phyloP scores from a whole-genome alignment of 2,113 vertebrate species.

The Chlorocebus sabaeus region DNA sequence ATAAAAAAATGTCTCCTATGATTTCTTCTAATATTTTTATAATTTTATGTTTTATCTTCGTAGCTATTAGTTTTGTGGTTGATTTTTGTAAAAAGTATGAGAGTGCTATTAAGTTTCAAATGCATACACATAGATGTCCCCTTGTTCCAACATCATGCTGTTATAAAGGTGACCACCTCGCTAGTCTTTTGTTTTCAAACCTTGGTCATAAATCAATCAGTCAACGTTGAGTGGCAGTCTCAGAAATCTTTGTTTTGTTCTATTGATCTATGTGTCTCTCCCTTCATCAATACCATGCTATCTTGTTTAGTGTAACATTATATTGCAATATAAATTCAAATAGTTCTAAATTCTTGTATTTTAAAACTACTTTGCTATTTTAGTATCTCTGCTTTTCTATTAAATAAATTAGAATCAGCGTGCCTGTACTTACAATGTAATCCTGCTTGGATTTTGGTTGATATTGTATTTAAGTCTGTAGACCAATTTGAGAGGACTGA shows the following conservation, averaged over 20 bases:
- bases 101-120: not conserved
- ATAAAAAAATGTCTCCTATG: not conserved
- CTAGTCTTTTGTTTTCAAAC: not conserved
- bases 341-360: not conserved
- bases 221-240: not conserved
- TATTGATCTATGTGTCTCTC: not conserved
- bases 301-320: not conserved
- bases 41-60: not conserved
- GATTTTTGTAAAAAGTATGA: not conserved
- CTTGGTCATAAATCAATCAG: not conserved
- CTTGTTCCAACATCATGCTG: not conserved
- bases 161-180: not conserved
- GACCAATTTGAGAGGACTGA: not conserved
- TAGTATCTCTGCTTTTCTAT: not conserved
- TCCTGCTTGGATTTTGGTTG: not conserved
- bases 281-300: not conserved
- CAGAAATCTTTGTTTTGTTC: not conserved
- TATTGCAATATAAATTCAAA: not conserved
- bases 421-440: not conserved
- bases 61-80: not conserved
- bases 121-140: not conserved
- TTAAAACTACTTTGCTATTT: not conserved
- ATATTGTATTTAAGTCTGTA: not conserved
- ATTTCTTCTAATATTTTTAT: not conserved
- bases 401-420: not conserved